Base-by-base conservation (phyloP, 1,140 invertebrate genomes). In the Rhizoglyphus robini region DNA sequence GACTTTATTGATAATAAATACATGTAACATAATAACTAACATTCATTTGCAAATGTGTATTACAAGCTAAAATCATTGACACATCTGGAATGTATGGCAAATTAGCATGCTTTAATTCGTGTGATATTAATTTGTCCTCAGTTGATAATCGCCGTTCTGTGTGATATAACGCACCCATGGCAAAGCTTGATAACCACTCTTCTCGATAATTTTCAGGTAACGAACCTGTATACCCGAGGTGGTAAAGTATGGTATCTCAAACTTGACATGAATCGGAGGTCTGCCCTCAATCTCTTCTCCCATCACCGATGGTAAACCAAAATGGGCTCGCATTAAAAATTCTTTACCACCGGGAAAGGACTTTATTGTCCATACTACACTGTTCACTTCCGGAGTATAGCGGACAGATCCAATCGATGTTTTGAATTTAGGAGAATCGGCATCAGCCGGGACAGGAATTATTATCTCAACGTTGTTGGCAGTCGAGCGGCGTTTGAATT, bases 141-240 rank as follows among this genome's bases (percentile, higher is more conserved):
- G 77, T 75, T 99, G 95, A 77, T 99, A 99, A 75, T 99, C 96
- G 36, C 96, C 96, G 78, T 99, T 99, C 75, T 99, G 95, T 23
- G 96, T 99, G 57, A 99, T 99, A 73, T 99, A 99, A 29, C 95
- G 80, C 4, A 99, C 96, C 96, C 96, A 99, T 0, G 96, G 96
- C 58, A 99, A 74, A 0, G 96, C 96, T 78, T 99, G 96, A 75
- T 99, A 99, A 0, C 96, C 96, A 77, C 92, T 96, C 77, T 99
- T 99, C 73, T 99, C 96, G 73, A 99, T 99, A 73, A 99, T 99
- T 78, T 99, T 99, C 68, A 99, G 79, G 76, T 99, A 99, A 38
- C 95, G 38, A 4, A 88, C 87, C 82, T 99, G 96, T 72, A 99
- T 97, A 3, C 96, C 96, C 25, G 95, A 98, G 49, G 96, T 98